Conservation (phyloP, 2,888 invertebrate species). For the Pyrrhosoma nymphula region DNA sequence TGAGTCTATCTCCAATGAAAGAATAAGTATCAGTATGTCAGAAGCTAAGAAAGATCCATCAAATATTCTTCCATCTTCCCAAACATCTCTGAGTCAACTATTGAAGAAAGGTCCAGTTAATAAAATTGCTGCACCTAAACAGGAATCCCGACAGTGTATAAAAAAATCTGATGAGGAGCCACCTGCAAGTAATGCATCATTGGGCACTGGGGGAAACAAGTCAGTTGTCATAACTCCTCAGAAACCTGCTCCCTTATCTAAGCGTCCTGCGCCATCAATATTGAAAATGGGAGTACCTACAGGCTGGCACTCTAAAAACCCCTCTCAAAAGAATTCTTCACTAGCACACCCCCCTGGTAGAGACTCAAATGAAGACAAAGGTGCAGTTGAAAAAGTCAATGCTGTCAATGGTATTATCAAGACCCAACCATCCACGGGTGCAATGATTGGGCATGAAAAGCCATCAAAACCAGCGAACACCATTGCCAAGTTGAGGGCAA, state of each 20-base stretch:
- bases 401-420: constrained; percentile 30
- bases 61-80: background rate
- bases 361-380: constrained; percentile 44
- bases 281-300: constrained; percentile 53
- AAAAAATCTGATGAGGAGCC: constrained; percentile 28
- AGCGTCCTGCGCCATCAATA: constrained; percentile 59
- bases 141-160: background rate
- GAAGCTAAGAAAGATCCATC: background rate
- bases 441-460: background rate
- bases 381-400: constrained; percentile 5
- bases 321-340: background rate
- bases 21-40: background rate
- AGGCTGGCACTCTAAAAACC: constrained; percentile 41
- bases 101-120: background rate
- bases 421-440: constrained; percentile 3
- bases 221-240: background rate
- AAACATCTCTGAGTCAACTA: background rate
- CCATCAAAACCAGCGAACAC: constrained; percentile 49
- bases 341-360: background rate
- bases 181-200: background rate
- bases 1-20: background rate
- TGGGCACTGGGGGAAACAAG: background rate
- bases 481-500: constrained; percentile 57
- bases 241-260: background rate
- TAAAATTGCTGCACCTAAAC: background rate